Evolutionary conservation across 1,140 invertebrate species (phyloP).

Genomic region (Bombus fervidus): DNA sequence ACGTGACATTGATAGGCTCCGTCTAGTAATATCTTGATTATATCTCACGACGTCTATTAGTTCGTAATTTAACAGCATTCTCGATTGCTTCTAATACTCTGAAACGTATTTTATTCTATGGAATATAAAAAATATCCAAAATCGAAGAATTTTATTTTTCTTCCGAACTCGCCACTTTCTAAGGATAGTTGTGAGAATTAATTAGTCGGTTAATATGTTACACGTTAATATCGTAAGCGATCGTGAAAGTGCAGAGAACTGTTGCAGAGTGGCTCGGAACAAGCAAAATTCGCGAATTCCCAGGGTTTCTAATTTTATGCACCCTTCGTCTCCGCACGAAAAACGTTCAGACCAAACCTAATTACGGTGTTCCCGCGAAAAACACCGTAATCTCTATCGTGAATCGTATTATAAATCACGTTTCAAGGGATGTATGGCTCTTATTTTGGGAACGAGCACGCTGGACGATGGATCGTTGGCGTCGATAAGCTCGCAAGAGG

Average conservation of each 20-base stretch:
- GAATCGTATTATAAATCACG: constrained; percentile 10
- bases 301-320: constrained; percentile 35
- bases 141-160: background rate
- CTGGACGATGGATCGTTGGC: background rate
- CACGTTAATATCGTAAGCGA: background rate
- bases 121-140: fast-evolving
- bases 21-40: too few relatives aligned
- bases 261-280: too few relatives aligned
- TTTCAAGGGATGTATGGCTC: background rate
- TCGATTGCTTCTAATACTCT: too few relatives aligned
- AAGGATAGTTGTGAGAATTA: fast-evolving
- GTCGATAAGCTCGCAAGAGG: constrained; percentile 1
- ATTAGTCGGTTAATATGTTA: background rate
- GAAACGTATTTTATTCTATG: background rate
- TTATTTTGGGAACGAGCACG: constrained; percentile 6
- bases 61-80: background rate
- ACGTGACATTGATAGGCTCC: background rate
- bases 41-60: too few relatives aligned
- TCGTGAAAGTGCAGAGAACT: background rate
- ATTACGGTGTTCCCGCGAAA: background rate
- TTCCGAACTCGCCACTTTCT: background rate
- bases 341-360: background rate
- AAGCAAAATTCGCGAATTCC: background rate
- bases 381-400: background rate
- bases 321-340: background rate